phyloP scores from a whole-genome alignment of 2,888 invertebrate genomes.

The Steromphala cineraria region DNA sequence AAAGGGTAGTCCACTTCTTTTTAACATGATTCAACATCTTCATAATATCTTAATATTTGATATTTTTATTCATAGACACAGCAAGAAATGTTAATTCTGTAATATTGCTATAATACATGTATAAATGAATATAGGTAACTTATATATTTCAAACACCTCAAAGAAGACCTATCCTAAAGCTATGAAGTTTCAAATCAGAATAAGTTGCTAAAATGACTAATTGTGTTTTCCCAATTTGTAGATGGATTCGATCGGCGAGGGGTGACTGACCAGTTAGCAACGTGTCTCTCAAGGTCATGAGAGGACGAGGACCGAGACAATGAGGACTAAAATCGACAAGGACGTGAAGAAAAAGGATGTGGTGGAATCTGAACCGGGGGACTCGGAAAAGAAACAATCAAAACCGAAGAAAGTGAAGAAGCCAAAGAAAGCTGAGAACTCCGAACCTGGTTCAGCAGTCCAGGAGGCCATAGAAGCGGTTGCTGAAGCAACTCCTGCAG shows the following conservation, averaged over 20 bases:
- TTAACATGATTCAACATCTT: too few relatives aligned
- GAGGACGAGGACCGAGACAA: conserved; percentile 32
- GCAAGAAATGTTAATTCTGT: too few relatives aligned
- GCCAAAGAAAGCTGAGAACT: not conserved
- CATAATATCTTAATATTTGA: too few relatives aligned
- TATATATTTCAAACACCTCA: too few relatives aligned
- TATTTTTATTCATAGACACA: too few relatives aligned
- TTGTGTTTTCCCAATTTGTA: not conserved
- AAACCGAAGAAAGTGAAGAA: conserved; percentile 9
- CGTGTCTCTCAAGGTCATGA: not conserved
- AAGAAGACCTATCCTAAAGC: too few relatives aligned
- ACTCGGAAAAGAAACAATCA: not conserved
- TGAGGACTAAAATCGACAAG: conserved; percentile 26
- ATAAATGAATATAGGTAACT: too few relatives aligned
- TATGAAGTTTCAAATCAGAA: too few relatives aligned
- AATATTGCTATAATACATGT: too few relatives aligned
- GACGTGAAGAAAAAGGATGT: conserved; percentile 26
- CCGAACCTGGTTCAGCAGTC: not conserved
- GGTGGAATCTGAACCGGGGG: conserved; percentile 18
- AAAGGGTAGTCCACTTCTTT: too few relatives aligned
- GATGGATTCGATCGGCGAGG: not conserved
- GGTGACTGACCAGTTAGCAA: not conserved
- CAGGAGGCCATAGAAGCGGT: not conserved
- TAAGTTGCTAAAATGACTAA: too few relatives aligned
- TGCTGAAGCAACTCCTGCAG: not conserved